phyloP scores from a whole-genome alignment of 2,113 vertebrate species.

The Eptesicus fuscus region DNA sequence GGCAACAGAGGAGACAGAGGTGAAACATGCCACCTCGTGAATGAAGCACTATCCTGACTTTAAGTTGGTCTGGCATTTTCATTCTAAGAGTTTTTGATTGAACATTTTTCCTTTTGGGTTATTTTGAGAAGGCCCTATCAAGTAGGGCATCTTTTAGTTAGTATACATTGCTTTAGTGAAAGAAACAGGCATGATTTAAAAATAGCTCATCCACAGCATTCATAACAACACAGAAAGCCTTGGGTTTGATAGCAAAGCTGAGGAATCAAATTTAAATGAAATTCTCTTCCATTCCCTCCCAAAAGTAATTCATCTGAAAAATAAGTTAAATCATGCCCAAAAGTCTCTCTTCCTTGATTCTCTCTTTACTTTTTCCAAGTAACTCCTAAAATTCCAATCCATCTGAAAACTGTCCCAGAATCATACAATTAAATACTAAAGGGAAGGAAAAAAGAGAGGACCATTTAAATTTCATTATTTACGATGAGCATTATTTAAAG shows the following conservation, averaged over 20 bases:
- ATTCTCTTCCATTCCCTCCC: not conserved
- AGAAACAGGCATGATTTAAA: not conserved
- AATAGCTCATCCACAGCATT: not conserved
- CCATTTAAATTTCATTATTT: not conserved
- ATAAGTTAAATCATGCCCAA: not conserved
- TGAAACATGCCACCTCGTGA: fast-evolving
- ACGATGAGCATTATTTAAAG: conserved; percentile 11
- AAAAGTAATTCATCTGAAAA: conserved; percentile 11
- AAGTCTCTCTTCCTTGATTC: not conserved
- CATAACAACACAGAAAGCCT: not conserved
- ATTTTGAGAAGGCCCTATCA: not conserved
- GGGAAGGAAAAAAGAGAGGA: not conserved
- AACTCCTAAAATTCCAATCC: not conserved
- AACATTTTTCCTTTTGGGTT: not conserved
- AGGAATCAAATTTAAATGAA: not conserved
- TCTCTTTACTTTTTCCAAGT: not conserved
- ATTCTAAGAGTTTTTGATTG: not conserved
- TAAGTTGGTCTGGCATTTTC: not conserved
- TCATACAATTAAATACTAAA: not conserved
- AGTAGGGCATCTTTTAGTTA: not conserved
- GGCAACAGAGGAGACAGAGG: not conserved
- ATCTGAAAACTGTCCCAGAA: not conserved
- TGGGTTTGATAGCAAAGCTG: not conserved
- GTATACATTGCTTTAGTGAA: not conserved
- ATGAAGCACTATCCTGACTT: not conserved